phyloP scores from a whole-genome alignment of 92 coral and sea anemone genomes.

The Actinernus sp. region DNA sequence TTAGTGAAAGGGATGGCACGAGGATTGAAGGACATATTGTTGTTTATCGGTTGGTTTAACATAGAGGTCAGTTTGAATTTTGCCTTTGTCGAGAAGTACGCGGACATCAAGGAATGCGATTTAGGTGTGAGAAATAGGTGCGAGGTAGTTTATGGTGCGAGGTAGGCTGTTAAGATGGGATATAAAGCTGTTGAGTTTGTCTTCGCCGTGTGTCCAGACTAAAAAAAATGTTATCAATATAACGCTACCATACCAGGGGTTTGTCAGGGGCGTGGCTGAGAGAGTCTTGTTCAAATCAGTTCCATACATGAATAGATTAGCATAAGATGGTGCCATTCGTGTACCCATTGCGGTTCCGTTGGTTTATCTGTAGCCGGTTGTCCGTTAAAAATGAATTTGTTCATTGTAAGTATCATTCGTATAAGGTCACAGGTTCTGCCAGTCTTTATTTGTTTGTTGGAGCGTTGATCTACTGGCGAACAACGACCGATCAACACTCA shows the following conservation, averaged over 20 bases:
- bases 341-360: too few species aligned
- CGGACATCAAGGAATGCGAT: constrained; percentile 23
- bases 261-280: too few species aligned
- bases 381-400: too few species aligned
- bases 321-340: too few species aligned
- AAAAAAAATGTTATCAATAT: neutral
- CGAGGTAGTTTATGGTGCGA: neutral
- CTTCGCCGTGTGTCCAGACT: neutral
- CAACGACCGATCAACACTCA: too few species aligned
- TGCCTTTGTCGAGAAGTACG: neutral
- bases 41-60: constrained; percentile 25
- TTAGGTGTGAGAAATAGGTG: neutral
- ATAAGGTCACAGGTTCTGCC: too few species aligned
- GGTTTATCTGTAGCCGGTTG: too few species aligned
- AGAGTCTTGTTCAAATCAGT: too few species aligned
- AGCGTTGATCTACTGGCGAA: too few species aligned
- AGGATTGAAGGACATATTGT: constrained; percentile 15
- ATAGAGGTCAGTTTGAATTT: constrained; percentile 15
- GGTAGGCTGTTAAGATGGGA: neutral
- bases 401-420: too few species aligned
- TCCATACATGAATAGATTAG: too few species aligned
- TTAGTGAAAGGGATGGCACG: constrained; percentile 33
- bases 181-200: neutral
- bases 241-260: neutral
- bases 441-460: too few species aligned